A percentile compares a stretch with the other conserved stretches of the same genome.
These are phyloP conservation scores for Gastracanthus pulcherrimus DNA, from an alignment of 2,888 invertebrate species.

Conservation along the genomic window DNA sequence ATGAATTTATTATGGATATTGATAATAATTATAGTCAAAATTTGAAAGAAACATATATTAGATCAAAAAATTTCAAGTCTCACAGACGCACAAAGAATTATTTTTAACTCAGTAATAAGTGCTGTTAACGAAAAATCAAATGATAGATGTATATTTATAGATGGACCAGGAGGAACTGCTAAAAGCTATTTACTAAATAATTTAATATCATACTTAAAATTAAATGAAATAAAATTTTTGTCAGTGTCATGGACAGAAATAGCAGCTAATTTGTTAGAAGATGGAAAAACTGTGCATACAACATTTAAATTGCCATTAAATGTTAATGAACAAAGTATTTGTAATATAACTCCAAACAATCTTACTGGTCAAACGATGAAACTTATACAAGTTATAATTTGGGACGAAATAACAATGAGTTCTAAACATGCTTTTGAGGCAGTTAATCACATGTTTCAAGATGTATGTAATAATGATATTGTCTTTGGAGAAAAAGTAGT, in stretches of 20 bases:
- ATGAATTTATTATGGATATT: neutral
- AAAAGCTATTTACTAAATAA: neutral
- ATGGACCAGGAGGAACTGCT: too few relatives aligned
- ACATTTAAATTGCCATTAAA: slow-evolving; percentile 43
- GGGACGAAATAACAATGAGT: too few relatives aligned
- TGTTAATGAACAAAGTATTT: too few relatives aligned
- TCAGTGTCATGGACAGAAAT: slow-evolving; percentile 29
- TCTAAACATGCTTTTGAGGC: too few relatives aligned
- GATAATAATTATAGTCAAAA: neutral
- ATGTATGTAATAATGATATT: too few relatives aligned
- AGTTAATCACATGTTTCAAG: too few relatives aligned
- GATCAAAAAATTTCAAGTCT: neutral
- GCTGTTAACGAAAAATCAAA: neutral
- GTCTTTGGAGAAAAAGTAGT: neutral
- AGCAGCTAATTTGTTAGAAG: slow-evolving; percentile 24
- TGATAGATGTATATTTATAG: neutral
- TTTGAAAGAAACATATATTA: neutral
- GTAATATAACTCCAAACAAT: too few relatives aligned
- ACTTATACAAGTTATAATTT: too few relatives aligned
- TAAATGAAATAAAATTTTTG: neutral
- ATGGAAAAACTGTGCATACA: slow-evolving; percentile 23
- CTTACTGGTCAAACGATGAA: too few relatives aligned
- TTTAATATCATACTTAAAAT: neutral
- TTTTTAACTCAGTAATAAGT: neutral
- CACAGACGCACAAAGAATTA: neutral